Conservation (phyloP, 2,888 invertebrate species). For the Drosophila fungiperda region DNA sequence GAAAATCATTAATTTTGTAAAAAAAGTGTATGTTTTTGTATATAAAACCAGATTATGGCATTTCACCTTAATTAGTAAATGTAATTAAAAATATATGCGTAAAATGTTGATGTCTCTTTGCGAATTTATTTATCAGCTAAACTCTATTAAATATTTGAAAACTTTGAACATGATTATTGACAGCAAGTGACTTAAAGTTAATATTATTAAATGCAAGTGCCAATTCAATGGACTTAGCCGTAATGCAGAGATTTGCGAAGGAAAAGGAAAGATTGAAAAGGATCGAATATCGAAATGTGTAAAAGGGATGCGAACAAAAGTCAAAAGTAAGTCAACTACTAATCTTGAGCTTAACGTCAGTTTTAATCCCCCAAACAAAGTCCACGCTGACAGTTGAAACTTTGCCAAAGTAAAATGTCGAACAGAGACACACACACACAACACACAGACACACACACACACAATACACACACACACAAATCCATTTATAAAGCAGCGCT, state of each 20-base stretch:
- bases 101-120: not conserved
- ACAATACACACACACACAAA: slow-evolving; percentile 10
- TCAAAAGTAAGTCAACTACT: slow-evolving; percentile 69
- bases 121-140: not conserved
- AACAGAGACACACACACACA: slow-evolving; percentile 33
- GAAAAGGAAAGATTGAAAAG: slow-evolving; percentile 7
- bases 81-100: not conserved
- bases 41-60: not conserved
- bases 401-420: slow-evolving; percentile 58
- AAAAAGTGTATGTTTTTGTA: not conserved
- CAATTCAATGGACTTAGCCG: slow-evolving; percentile 39
- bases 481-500: slow-evolving; percentile 28
- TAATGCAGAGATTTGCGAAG: slow-evolving; percentile 25
- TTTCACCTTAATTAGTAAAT: not conserved
- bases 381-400: slow-evolving; percentile 70
- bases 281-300: slow-evolving; percentile 4
- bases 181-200: slow-evolving; percentile 35
- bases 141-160: slow-evolving; percentile 3
- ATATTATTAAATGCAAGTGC: slow-evolving; percentile 31
- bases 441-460: slow-evolving; percentile 12
- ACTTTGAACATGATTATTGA: slow-evolving; percentile 21
- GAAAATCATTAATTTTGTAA: not conserved
- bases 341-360: slow-evolving; percentile 74
- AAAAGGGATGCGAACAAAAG: slow-evolving; percentile 28
- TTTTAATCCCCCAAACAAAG: slow-evolving; percentile 65